Percentiles rank a stretch among this genome's conserved stretches.
phyloP scores from a whole-genome alignment of 2,797 vertebrate genomes.

The Chloroceryle amazona region DNA sequence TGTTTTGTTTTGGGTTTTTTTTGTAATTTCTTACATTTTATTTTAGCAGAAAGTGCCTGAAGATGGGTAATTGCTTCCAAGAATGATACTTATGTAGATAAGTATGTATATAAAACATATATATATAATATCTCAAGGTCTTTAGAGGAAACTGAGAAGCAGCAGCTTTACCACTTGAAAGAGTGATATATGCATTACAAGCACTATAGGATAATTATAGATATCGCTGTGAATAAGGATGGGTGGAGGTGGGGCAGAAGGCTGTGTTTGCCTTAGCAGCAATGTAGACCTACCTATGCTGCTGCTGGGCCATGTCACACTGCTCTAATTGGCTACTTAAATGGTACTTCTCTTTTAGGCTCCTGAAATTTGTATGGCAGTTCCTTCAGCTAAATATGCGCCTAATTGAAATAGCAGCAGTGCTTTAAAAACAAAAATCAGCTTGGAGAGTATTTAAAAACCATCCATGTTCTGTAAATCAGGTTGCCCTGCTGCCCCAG shows the following conservation, averaged over 20 bases:
- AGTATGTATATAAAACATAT: no score
- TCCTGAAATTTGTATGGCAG: neutral
- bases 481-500: rapidly evolving
- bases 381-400: neutral
- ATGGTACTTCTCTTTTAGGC: neutral
- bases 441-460: neutral
- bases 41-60: neutral
- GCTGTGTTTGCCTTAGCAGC: neutral
- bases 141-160: neutral
- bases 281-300: neutral
- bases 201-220: neutral
- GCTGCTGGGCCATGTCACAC: neutral
- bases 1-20: neutral
- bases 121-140: neutral
- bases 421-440: neutral
- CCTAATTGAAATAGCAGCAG: neutral
- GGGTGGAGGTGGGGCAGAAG: neutral
- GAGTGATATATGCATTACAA: neutral
- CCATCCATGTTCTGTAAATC: neutral
- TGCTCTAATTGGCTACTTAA: neutral
- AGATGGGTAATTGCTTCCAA: neutral
- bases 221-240: neutral
- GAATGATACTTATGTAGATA: no score
- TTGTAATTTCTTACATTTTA: neutral
- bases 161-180: neutral